Conservation (phyloP, 2,113 vertebrate genomes). For the Gobius niger region DNA sequence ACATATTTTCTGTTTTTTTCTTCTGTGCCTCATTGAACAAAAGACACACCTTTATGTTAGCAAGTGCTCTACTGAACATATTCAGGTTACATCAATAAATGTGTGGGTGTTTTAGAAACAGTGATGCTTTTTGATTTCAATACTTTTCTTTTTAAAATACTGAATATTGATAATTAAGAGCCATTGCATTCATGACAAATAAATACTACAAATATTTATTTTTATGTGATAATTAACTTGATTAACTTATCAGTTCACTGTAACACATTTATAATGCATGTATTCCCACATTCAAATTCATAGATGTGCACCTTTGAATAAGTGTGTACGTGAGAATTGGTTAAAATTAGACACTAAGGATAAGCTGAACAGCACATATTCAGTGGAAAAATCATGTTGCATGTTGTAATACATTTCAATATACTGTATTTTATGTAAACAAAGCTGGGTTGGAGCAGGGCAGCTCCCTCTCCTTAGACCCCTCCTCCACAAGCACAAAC, state of each 20-base stretch:
- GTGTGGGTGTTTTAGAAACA: slow-evolving; percentile 4
- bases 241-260: too few species aligned
- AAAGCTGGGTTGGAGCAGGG: background rate
- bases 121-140: background rate
- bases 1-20: slow-evolving; percentile 82
- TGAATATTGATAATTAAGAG: background rate
- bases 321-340: background rate
- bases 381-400: background rate
- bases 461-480: background rate
- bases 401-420: background rate
- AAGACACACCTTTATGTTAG: slow-evolving; percentile 80
- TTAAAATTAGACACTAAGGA: background rate
- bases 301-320: background rate
- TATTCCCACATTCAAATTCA: background rate
- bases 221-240: background rate
- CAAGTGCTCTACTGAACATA: slow-evolving; percentile 37
- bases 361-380: background rate
- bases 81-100: slow-evolving; percentile 3
- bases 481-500: slow-evolving; percentile 5
- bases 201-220: too few species aligned
- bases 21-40: slow-evolving; percentile 81
- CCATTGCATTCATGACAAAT: too few species aligned
- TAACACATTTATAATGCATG: too few species aligned
- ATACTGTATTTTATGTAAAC: background rate
- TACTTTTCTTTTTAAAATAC: background rate